phyloP scores from a whole-genome alignment of 1,140 invertebrate genomes.

The Drosophila kepulauana region DNA sequence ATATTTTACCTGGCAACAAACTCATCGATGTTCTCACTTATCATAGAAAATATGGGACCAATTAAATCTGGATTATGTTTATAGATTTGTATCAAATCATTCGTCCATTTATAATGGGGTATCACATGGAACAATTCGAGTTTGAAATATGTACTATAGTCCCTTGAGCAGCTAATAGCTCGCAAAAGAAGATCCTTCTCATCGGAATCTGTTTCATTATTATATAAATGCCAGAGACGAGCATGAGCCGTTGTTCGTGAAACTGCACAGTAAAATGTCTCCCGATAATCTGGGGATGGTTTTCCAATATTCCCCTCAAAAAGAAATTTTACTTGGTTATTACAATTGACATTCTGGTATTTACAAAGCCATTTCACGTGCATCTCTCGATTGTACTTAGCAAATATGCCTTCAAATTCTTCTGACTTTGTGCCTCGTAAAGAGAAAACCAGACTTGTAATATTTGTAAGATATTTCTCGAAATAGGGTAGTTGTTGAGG shows the following conservation, averaged over 20 bases:
- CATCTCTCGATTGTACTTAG: conserved; percentile 76
- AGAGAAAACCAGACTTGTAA: conserved; percentile 37
- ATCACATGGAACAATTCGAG: background rate
- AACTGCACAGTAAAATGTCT: background rate
- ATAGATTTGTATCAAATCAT: background rate
- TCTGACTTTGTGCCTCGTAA: conserved; percentile 46
- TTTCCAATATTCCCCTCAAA: conserved; percentile 17
- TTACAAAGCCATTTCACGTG: conserved; percentile 86
- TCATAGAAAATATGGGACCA: background rate
- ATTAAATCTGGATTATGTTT: background rate
- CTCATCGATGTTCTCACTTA: background rate
- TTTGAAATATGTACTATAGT: background rate
- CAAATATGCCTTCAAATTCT: conserved; percentile 48
- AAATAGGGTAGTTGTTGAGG: conserved; percentile 56
- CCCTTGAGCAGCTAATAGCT: background rate
- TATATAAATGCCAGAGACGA: background rate
- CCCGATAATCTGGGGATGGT: conserved; percentile 44
- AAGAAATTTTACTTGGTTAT: conserved; percentile 50
- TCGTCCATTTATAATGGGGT: background rate
- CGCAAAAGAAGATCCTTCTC: background rate
- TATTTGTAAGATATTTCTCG: conserved; percentile 47
- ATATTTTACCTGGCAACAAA: background rate
- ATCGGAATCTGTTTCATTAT: background rate
- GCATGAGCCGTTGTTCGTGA: background rate
- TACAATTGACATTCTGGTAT: conserved; percentile 84